Percentiles rank a stretch among this genome's conserved stretches.
phyloP scores from a whole-genome alignment of 2,113 vertebrate species.

The Rhombomys opimus region DNA sequence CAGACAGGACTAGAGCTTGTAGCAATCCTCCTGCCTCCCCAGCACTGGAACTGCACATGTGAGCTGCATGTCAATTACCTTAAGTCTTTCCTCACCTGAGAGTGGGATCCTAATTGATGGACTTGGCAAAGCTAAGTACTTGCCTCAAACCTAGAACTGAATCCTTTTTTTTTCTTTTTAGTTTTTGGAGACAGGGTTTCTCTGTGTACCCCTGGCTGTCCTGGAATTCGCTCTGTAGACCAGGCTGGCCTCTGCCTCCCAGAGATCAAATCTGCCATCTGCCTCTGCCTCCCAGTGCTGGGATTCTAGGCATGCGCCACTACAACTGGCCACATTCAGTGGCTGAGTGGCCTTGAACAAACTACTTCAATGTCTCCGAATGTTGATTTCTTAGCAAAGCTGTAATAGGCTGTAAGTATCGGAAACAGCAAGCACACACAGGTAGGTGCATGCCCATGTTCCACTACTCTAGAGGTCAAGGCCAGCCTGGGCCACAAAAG shows the following conservation, averaged over 20 bases:
- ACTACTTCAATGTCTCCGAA: slow-evolving; percentile 43
- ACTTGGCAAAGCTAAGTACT: slow-evolving; percentile 25
- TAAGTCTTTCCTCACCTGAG: slow-evolving; percentile 27
- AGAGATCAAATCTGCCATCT: too few relatives aligned
- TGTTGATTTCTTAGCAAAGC: slow-evolving; percentile 20
- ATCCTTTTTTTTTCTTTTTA: neutral
- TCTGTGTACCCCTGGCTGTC: too few relatives aligned
- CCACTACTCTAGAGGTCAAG: neutral
- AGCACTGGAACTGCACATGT: neutral
- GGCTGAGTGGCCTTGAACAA: slow-evolving; percentile 9
- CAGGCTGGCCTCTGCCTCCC: too few relatives aligned
- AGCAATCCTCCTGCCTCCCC: neutral
- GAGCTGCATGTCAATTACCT: neutral
- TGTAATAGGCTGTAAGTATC: neutral
- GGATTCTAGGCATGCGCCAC: too few relatives aligned
- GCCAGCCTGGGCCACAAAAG: neutral
- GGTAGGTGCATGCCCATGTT: neutral
- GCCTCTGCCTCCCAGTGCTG: too few relatives aligned
- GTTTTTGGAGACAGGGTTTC: too few relatives aligned
- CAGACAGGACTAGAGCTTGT: neutral
- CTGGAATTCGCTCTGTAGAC: too few relatives aligned
- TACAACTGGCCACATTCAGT: neutral
- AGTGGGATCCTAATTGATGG: neutral
- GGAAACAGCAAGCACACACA: slow-evolving; percentile 4
- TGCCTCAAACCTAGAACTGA: slow-evolving; percentile 41